Base-by-base conservation (phyloP, 2,888 invertebrate species). In the Steinernema hermaphroditum region DNA sequence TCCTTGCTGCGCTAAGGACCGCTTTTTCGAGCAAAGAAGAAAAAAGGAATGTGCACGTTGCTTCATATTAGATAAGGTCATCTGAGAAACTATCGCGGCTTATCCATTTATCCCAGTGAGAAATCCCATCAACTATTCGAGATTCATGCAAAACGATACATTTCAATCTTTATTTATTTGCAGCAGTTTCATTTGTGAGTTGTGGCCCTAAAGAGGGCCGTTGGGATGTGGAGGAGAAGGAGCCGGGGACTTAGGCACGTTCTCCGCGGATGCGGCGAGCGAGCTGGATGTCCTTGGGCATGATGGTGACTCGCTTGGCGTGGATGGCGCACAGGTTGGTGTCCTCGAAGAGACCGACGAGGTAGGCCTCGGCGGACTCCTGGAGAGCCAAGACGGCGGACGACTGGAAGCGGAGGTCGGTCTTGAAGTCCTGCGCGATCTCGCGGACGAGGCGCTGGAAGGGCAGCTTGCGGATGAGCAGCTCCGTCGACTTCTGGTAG, bases 301-400 rank as follows among this genome's bases (percentile, higher is more conserved):
- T 96, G 89, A 96, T 96, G 80, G 95, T 96, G 73, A 96, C 95
- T 86, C 95, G 92, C 89, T 95, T 95, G 84, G 95, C 95, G 87
- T 96, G 95, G 88, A 96, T 95, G 81, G 94, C 95, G 90, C 94
- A 95, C 91, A 95, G 91, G 89, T 95, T 95, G 82, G 95, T 95
- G 90, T 85, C 95, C 91, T 95, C 95, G 89, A 96, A 95, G 75
- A 96, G 90, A 80, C 95, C 94, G 74, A 94, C 94, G 81, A 95
- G 89, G 88, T 94, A 94, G 19, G 93, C 93, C 88, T 94, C 93
- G 84, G 92, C 75, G 27, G 80, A 72, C 72, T 94, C 94, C 90
- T 92, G 92, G 78, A 94, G 90, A 80, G 94, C 94, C 76, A 93
- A 93, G 87, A 95, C 94, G 78, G 95, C 94, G 57, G 94, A 93